phyloP scores from a whole-genome alignment of 2,888 invertebrate genomes.

The Drosophila limbata region DNA sequence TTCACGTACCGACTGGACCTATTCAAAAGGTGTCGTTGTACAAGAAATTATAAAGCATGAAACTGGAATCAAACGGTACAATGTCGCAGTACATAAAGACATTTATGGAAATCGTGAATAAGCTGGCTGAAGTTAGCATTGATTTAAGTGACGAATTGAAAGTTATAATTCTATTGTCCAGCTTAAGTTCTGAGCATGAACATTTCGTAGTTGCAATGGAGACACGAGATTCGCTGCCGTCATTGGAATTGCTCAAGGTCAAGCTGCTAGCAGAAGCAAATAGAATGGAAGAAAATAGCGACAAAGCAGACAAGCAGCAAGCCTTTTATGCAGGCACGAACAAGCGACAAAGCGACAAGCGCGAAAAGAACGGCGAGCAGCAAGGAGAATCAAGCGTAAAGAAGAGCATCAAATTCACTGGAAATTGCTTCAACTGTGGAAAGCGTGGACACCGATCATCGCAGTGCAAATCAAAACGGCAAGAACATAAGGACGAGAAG shows the following conservation, averaged over 20 bases:
- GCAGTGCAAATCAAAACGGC: too few species aligned
- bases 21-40: conserved; percentile 35
- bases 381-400: too few species aligned
- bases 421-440: too few species aligned
- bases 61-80: neutral
- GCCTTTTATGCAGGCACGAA: neutral
- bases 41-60: conserved; percentile 28
- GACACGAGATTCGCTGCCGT: neutral
- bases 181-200: neutral
- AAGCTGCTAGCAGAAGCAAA: conserved; percentile 30
- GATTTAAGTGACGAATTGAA: neutral
- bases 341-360: neutral
- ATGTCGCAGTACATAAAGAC: neutral
- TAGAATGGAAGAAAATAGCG: neutral
- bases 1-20: conserved; percentile 14
- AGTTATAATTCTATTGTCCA: neutral
- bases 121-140: conserved; percentile 24
- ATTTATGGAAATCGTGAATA: conserved; percentile 23
- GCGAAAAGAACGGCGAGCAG: neutral
- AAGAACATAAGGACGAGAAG: too few species aligned
- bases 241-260: neutral
- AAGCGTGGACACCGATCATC: too few species aligned
- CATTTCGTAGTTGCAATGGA: neutral
- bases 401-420: too few species aligned
- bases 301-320: neutral